These are phyloP conservation scores for Reinhardtius hippoglossoides DNA, from an alignment of 2,113 vertebrate species.

Conservation along the genomic window DNA sequence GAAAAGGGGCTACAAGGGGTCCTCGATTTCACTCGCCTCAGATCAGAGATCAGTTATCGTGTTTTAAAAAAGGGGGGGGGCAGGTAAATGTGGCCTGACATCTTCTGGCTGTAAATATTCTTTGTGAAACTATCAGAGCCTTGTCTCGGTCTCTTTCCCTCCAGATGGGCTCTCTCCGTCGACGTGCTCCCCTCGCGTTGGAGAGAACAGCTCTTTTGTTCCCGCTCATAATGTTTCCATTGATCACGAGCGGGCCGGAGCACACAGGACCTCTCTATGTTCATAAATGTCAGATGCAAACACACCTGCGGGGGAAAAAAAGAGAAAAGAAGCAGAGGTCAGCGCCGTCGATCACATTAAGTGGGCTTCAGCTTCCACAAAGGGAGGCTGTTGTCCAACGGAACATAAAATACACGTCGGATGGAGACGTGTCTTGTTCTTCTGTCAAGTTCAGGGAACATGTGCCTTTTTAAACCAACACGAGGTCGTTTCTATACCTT, in stretches of 20 bases:
- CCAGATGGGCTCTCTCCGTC: slow-evolving; percentile 22
- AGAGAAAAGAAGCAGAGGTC: neutral
- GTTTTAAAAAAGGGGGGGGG: too few relatives aligned
- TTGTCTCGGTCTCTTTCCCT: neutral
- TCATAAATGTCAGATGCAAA: slow-evolving; percentile 59
- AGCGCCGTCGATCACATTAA: neutral
- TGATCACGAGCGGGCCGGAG: slow-evolving; percentile 33
- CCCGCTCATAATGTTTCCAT: slow-evolving; percentile 51
- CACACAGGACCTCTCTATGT: slow-evolving; percentile 44
- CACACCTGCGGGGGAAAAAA: slow-evolving; percentile 50
- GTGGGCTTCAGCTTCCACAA: slow-evolving; percentile 11
- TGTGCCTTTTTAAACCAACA: too few relatives aligned
- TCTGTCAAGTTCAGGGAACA: too few relatives aligned
- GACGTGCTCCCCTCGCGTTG: neutral
- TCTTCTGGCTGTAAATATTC: too few relatives aligned
- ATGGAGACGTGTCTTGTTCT: neutral
- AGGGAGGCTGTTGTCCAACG: neutral
- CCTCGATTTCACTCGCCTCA: too few relatives aligned
- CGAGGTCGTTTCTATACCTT: too few relatives aligned
- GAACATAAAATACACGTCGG: neutral
- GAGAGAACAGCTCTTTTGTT: slow-evolving; percentile 56
- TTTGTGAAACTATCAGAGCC: neutral
- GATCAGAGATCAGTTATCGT: too few relatives aligned
- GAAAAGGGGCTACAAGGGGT: too few relatives aligned
- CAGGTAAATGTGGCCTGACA: too few relatives aligned